A percentile compares a stretch with the other conserved stretches of the same genome.
These are phyloP conservation scores for Petromus typicus DNA, from an alignment of 2,113 vertebrate genomes.

Conservation along the genomic window DNA sequence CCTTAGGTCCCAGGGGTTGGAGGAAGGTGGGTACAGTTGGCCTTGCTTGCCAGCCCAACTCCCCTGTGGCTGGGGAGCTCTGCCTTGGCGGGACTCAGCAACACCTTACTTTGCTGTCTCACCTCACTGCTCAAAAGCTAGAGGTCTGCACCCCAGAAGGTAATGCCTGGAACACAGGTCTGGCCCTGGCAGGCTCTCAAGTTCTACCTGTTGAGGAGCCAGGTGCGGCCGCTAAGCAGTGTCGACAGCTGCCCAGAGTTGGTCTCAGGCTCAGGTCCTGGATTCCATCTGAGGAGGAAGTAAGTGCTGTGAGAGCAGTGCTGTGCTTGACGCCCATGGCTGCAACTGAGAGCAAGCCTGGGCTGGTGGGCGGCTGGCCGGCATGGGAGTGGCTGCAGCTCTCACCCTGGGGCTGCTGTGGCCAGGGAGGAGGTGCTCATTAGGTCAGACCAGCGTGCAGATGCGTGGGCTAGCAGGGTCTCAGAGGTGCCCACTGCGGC, in stretches of 20 bases:
- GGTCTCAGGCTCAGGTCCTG: background rate
- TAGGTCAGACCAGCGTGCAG: background rate
- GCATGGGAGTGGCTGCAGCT: background rate
- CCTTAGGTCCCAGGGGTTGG: background rate
- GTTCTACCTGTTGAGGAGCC: background rate
- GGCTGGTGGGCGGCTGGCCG: no score
- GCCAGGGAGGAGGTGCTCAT: background rate
- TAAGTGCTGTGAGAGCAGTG: accelerated
- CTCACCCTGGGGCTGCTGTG: background rate
- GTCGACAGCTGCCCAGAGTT: background rate
- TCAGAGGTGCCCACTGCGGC: accelerated
- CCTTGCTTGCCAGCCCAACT: accelerated
- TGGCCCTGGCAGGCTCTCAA: background rate
- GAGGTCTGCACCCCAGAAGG: background rate
- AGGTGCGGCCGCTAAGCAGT: accelerated
- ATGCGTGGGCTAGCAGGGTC: background rate
- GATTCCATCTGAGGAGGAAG: background rate
- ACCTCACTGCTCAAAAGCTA: background rate
- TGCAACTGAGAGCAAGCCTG: accelerated
- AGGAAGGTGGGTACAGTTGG: background rate
- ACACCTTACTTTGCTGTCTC: no score
- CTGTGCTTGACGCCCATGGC: no score
- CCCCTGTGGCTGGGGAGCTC: background rate
- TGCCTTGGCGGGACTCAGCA: background rate
- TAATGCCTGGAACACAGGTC: background rate